Conservation (phyloP, 1,140 invertebrate species). For the Procambarus virginalis region DNA sequence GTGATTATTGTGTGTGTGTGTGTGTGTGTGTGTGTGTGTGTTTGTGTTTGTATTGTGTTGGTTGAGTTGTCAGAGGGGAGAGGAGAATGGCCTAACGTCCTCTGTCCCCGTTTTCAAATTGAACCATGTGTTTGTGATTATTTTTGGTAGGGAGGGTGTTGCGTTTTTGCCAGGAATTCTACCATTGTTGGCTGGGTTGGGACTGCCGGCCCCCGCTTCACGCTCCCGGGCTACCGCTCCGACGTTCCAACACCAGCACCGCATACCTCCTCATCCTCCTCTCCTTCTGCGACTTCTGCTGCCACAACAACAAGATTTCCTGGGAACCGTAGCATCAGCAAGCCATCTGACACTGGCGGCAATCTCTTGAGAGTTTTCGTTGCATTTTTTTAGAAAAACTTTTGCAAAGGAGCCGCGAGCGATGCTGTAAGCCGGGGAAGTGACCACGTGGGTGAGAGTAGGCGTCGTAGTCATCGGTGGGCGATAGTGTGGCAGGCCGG, state of each 20-base stretch:
- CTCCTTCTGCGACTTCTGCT: neutral
- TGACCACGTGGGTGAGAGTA: neutral
- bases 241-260: neutral
- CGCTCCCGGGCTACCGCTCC: neutral
- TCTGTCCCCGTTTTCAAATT: constrained; percentile 15
- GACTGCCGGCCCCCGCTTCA: neutral
- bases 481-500: neutral
- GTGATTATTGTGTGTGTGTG: too few relatives aligned
- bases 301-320: neutral
- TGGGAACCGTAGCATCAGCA: neutral
- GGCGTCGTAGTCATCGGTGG: neutral
- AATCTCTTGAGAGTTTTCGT: neutral
- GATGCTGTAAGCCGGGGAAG: neutral
- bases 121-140: constrained; percentile 24
- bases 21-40: too few relatives aligned
- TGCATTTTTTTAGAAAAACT: neutral
- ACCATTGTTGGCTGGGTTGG: constrained; percentile 27
- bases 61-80: too few relatives aligned
- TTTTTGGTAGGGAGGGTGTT: constrained; percentile 28
- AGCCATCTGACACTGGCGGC: neutral
- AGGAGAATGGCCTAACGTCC: neutral
- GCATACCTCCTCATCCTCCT: neutral
- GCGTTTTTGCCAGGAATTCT: constrained; percentile 37
- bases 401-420: neutral
- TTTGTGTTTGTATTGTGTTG: too few relatives aligned